Evolutionary conservation across 2,888 invertebrate genomes (phyloP), one percentile per base, ranked within the genome.

Genomic region (Leucophenga montana): DNA sequence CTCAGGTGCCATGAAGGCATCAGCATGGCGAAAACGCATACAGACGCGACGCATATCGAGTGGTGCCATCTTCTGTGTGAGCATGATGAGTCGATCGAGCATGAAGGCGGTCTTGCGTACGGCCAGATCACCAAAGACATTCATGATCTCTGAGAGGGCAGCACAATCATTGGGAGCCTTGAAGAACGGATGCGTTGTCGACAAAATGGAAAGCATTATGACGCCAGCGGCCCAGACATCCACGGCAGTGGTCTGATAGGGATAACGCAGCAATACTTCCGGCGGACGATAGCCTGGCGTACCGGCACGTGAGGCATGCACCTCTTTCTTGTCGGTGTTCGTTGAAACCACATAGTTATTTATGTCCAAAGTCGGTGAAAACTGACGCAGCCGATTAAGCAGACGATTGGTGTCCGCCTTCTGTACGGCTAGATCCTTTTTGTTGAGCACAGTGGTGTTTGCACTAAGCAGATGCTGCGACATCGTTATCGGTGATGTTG

Each of bases 151-250:
- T 50, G 95, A 94, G 33, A 97, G 89, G 71, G 95, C 95, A 54
- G 93, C 91, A 75, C 92, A 89, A 84, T 95, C 95, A 88, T 95
- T 95, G 39, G 92, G 91, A 33, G 95, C 95, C 80, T 94, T 93
- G 88, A 97, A 95, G 88, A 97, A 94, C 66, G 95, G 95, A 90
- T 95, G 95, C 44, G 95, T 92, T 56, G 93, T 92, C 80, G 94
- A 93, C 48, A 97, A 90, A 77, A 95, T 90, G 56, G 93, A 93
- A 1, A 95, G 90, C 86, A 97, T 91, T 79, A 97, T 95, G 62
- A 97, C 94, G 67, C 97, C 97, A 54, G 92, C 92, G 66, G 97
- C 95, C 97, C 97, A 97, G 82, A 95, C 91, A 89, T 97, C 97
- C 75, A 97, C 94, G 72, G 94, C 95, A 79, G 95, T 93, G 44